These are phyloP conservation scores for Pelecanoides urinatrix DNA, from an alignment of 2,113 vertebrate species.

Conservation along the genomic window DNA sequence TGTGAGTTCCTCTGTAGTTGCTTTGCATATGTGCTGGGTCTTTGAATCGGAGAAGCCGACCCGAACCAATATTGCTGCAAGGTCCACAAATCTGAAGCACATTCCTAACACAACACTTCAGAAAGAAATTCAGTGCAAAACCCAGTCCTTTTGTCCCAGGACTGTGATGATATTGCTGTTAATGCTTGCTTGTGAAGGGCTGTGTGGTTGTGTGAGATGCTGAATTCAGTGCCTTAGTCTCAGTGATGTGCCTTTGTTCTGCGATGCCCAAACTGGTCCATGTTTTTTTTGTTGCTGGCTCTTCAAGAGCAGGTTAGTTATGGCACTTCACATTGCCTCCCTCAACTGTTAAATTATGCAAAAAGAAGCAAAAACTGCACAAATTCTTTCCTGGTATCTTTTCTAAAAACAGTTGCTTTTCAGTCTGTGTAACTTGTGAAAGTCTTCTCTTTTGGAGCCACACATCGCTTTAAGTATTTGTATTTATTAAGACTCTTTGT, in stretches of 20 bases:
- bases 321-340: not conserved
- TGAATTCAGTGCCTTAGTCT: not conserved
- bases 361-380: not conserved
- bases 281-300: not conserved
- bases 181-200: not conserved
- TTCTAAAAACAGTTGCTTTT: not conserved
- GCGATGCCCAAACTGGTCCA: fast-evolving
- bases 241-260: not conserved
- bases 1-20: conserved; percentile 71
- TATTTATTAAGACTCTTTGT: not conserved
- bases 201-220: not conserved
- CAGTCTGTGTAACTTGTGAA: not conserved
- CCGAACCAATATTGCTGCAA: not conserved
- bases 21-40: not conserved
- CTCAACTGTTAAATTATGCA: not conserved
- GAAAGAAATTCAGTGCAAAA: not conserved
- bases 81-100: not conserved
- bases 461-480: not conserved
- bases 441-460: not conserved
- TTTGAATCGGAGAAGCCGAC: not conserved
- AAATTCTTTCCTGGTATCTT: not conserved
- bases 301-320: not conserved
- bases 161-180: not conserved
- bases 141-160: not conserved
- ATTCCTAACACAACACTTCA: not conserved